Evolutionary conservation across 1,140 invertebrate species (phyloP).

Genomic region (Bombyx mori): ASM3026992v2 NC_085111.1:3532001-3532500

Average conservation of each 20-base stretch:
- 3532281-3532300: conserved; percentile 7
- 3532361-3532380: too few relatives aligned
- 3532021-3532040: too few relatives aligned
- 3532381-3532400: not conserved
- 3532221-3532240: conserved; percentile 44
- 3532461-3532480: too few relatives aligned
- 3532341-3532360: too few relatives aligned
- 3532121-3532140: conserved; percentile 56
- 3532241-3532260: conserved; percentile 36
- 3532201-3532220: conserved; percentile 30
- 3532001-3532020: too few relatives aligned
- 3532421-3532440: too few relatives aligned
- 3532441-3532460: too few relatives aligned
- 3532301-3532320: conserved; percentile 6
- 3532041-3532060: too few relatives aligned
- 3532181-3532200: conserved; percentile 35
- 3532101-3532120: conserved; percentile 4
- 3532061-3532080: too few relatives aligned
- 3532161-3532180: conserved; percentile 53
- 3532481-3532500: too few relatives aligned
- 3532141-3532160: conserved; percentile 70
- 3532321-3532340: conserved; percentile 3
- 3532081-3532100: too few relatives aligned
- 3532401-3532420: not conserved
- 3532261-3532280: conserved; percentile 49